These are phyloP conservation scores for Anastatus disparis DNA, from an alignment of 1,140 invertebrate species.

Conservation along the genomic window DNA sequence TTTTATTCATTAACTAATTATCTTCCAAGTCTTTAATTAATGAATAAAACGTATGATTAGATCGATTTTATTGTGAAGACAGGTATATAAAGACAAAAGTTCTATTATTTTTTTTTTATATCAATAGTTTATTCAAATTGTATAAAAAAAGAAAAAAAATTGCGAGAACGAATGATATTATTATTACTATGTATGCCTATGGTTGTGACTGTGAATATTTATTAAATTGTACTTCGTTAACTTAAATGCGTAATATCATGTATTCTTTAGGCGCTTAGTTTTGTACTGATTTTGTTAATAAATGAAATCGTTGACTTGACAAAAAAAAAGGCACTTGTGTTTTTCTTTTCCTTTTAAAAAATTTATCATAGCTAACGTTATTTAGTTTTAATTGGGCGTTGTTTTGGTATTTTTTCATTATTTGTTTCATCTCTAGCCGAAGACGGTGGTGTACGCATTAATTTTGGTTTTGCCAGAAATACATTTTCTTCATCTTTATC, in stretches of 20 bases:
- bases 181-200: slow-evolving; percentile 17
- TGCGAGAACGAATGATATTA: neutral
- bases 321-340: slow-evolving; percentile 19
- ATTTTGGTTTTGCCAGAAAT: slow-evolving; percentile 55
- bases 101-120: neutral
- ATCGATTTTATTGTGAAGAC: no score
- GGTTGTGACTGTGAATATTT: slow-evolving; percentile 38
- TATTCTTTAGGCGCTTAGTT: slow-evolving; percentile 15
- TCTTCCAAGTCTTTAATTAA: no score
- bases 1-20: no score
- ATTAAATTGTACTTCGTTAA: slow-evolving; percentile 30
- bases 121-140: neutral
- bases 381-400: neutral
- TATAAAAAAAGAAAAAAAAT: neutral
- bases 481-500: slow-evolving; percentile 45
- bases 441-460: slow-evolving; percentile 52
- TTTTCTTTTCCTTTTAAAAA: neutral
- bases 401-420: neutral
- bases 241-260: slow-evolving; percentile 4
- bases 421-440: neutral
- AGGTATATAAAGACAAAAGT: no score
- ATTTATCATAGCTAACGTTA: neutral
- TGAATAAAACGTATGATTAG: no score
- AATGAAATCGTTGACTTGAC: slow-evolving; percentile 16
- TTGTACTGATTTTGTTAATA: slow-evolving; percentile 38